Evolutionary conservation across 1,140 invertebrate species (phyloP).

Genomic region (Penaeus chinensis): DNA sequence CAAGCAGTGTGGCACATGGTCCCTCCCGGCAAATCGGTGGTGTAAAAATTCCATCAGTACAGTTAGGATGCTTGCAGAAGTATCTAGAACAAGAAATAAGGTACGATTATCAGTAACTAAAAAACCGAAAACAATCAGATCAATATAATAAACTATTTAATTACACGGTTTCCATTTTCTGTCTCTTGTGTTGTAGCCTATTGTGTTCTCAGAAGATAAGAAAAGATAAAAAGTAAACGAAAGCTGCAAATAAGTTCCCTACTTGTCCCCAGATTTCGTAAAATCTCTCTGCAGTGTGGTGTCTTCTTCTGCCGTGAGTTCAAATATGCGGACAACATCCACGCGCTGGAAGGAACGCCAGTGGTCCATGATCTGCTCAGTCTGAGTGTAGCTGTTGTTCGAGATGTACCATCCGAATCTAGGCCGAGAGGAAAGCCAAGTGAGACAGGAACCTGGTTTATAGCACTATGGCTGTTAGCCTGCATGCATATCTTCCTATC

Average conservation of each 20-base stretch:
- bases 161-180: too few relatives aligned
- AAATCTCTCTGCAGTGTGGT: constrained; percentile 46
- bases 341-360: constrained; percentile 71
- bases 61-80: constrained; percentile 71
- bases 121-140: too few relatives aligned
- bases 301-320: constrained; percentile 66
- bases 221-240: background rate
- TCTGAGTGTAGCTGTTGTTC: constrained; percentile 55
- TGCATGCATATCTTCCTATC: too few relatives aligned
- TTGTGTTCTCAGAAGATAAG: background rate
- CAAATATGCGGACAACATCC: constrained; percentile 69
- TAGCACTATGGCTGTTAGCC: too few relatives aligned
- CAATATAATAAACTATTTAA: too few relatives aligned
- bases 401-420: constrained; percentile 82
- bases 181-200: too few relatives aligned
- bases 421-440: constrained; percentile 29
- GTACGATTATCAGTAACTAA: too few relatives aligned
- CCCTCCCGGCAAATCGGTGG: constrained; percentile 66
- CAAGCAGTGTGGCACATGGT: constrained; percentile 41
- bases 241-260: background rate
- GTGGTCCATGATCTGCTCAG: constrained; percentile 66
- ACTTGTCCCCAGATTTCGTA: constrained; percentile 55
- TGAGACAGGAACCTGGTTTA: too few relatives aligned
- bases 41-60: constrained; percentile 73
- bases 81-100: constrained; percentile 65